Evolutionary conservation across 2,113 vertebrate genomes (phyloP).

Genomic region (Anarrhichthys ocellatus): DNA sequence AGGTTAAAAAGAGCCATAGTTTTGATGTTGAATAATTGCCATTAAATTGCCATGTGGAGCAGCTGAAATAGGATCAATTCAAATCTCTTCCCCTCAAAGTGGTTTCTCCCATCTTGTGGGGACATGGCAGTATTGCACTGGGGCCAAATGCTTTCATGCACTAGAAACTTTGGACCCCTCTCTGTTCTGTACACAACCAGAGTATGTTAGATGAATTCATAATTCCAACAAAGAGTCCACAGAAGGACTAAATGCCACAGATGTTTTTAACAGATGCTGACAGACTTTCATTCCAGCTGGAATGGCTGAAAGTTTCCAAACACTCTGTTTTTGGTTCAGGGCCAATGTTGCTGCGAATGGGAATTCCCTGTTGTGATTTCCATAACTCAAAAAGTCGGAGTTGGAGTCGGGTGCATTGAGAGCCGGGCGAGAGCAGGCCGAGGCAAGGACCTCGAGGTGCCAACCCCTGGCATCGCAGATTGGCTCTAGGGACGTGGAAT

Average conservation of each 20-base stretch:
- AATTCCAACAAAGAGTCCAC: conserved; percentile 43
- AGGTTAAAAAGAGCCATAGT: background rate
- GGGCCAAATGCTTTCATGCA: background rate
- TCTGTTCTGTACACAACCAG: background rate
- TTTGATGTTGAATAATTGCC: background rate
- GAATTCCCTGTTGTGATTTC: conserved; percentile 3
- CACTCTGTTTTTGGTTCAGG: conserved; percentile 6
- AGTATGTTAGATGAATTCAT: conserved; percentile 7
- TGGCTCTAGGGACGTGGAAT: no score
- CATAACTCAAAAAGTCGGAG: background rate
- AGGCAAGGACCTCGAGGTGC: no score
- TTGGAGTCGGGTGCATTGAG: no score
- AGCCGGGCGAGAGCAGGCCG: no score
- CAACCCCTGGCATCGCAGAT: no score
- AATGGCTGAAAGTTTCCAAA: conserved; percentile 58
- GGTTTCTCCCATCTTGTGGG: conserved; percentile 39
- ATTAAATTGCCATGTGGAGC: background rate
- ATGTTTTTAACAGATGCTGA: conserved; percentile 37
- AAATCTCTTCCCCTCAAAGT: background rate
- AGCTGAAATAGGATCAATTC: background rate
- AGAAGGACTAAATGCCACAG: conserved; percentile 14
- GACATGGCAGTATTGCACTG: conserved; percentile 19
- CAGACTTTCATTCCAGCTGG: background rate
- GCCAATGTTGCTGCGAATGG: background rate
- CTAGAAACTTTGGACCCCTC: background rate